A percentile compares a stretch with the other conserved stretches of the same genome.
Conservation (phyloP, 2,888 invertebrate genomes). For the Tipula vernalis region DNA sequence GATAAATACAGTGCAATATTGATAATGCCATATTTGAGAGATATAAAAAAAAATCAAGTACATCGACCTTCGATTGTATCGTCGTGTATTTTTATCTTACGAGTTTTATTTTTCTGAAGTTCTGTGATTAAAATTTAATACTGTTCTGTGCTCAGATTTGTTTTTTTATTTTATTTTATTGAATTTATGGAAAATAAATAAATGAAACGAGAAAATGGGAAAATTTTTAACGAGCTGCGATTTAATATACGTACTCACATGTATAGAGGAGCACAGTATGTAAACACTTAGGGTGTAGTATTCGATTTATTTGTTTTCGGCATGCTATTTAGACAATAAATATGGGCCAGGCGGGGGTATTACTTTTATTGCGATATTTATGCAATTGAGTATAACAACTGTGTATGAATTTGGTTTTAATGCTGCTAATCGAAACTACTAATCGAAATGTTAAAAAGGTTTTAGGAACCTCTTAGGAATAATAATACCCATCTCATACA, state of each 20-base stretch:
- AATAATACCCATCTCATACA: neutral
- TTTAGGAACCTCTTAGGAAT: too few species aligned
- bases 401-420: too few species aligned
- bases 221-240: neutral
- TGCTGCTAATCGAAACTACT: too few species aligned
- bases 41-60: neutral
- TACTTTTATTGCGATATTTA: too few species aligned
- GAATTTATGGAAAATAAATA: neutral
- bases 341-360: too few species aligned
- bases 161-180: neutral
- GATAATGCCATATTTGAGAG: too few species aligned
- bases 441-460: too few species aligned
- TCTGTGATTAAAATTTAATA: neutral
- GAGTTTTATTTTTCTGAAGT: neutral
- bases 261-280: too few species aligned
- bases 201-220: neutral
- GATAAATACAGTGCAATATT: neutral
- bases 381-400: too few species aligned
- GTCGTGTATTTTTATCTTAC: neutral
- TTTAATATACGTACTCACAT: neutral
- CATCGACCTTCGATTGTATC: neutral
- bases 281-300: too few species aligned
- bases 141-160: neutral
- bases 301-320: too few species aligned
- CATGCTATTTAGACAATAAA: too few species aligned